Base-by-base conservation (phyloP, 2,113 vertebrate genomes). In the Dipodomys stephensi region DNA sequence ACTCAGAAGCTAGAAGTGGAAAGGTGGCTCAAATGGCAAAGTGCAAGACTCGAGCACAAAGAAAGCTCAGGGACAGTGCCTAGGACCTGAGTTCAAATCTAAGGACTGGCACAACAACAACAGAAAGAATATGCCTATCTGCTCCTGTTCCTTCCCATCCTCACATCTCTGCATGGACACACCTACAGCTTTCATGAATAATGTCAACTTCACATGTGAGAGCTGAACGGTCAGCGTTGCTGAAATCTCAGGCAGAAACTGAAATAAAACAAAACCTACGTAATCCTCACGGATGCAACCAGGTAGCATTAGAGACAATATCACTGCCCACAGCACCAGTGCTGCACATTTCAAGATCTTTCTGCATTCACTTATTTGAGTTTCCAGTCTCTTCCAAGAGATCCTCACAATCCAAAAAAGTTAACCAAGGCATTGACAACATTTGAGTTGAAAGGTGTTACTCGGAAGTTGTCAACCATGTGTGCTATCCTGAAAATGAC, bases 401-500 rank as follows among this genome's bases (percentile, higher is more conserved):
- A 92, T 89, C 44, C 64, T 86, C 69, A 11, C 35, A 30, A 82
- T 64, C 25, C 49, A 49, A 78, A 88, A 95, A 27, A 71, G 27
- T 84, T 93, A 84, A 39, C 27, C n/a, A 64, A 74, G 78, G 4
- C 49, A 78, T 22, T 35, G 19, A 35, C 46, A 44, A 74, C 35
- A 23, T 71, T 90, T 11, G 28, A 2, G 53, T 90, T 92, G 23
- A 7, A 86, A 90, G 64, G 35, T 78, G 30, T 16, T 69, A 13
- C 27, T 74, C 76, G 6, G 64, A 72, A 79, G 25, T 74, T 88
- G 15, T 71, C 57, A 53, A 18, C 60, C 39, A 9, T 39, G 13
- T 49, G 2, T 82, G 62, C 79, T 93, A 4, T 83, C 83, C 86
- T 85, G 28, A 73, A 86, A 82, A 94, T 74, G 67, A 72, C n/a